Conservation (phyloP, 2,113 vertebrate genomes). For the Mustela nigripes region DNA sequence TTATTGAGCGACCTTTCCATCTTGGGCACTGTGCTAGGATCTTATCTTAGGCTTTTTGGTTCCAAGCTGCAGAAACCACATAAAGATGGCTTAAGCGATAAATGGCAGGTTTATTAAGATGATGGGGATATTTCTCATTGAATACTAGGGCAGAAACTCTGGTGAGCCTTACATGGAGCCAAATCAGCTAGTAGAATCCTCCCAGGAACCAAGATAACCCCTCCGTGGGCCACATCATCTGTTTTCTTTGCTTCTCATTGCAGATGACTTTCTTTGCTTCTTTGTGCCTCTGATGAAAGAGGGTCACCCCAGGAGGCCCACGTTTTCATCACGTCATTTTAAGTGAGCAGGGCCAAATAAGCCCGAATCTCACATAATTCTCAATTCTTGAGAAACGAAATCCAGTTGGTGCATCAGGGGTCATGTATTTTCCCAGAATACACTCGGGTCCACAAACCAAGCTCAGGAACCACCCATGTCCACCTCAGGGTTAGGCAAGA, state of each 20-base stretch:
- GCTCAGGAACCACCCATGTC: neutral
- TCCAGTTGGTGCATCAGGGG: neutral
- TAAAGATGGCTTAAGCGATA: neutral
- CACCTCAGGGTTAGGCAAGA: neutral
- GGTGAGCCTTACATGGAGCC: neutral
- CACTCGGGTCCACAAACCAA: neutral
- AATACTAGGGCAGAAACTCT: neutral
- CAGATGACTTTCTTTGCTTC: neutral
- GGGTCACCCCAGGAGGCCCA: neutral
- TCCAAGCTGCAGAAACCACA: conserved; percentile 30
- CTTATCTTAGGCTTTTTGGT: conserved; percentile 8
- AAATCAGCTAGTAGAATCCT: neutral
- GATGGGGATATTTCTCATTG: neutral
- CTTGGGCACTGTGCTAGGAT: neutral
- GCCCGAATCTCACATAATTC: neutral
- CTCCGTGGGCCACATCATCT: neutral
- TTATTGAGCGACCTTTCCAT: neutral
- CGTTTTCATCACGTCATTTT: conserved; percentile 31
- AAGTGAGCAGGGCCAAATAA: conserved; percentile 46
- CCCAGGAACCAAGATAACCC: neutral
- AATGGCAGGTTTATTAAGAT: neutral
- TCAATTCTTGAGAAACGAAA: neutral
- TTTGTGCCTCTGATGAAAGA: neutral
- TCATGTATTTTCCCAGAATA: neutral
- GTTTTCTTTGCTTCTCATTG: neutral